phyloP scores from a whole-genome alignment of 1,140 invertebrate species.

The Lordiphosa clarofinis region DNA sequence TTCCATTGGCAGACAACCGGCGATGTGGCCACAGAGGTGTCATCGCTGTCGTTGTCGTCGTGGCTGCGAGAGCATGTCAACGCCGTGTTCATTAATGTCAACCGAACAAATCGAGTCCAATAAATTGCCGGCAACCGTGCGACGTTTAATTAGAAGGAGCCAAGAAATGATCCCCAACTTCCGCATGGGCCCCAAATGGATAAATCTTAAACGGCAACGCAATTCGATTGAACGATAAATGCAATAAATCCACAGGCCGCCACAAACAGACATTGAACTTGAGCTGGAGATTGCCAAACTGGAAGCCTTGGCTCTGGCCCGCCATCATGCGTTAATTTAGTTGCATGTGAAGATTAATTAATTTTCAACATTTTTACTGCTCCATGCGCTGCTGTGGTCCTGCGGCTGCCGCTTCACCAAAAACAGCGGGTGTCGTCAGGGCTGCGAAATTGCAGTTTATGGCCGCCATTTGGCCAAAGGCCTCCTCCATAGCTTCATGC shows the following conservation, averaged over 20 bases:
- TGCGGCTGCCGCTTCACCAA: constrained; percentile 6
- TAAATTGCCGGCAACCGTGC: constrained; percentile 54
- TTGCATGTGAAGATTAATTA: constrained; percentile 75
- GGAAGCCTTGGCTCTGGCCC: constrained; percentile 23
- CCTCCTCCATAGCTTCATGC: not conserved
- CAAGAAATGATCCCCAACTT: constrained; percentile 28
- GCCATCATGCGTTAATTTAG: constrained; percentile 77
- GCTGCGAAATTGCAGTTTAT: constrained; percentile 48
- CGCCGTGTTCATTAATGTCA: constrained; percentile 71
- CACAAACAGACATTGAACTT: constrained; percentile 23
- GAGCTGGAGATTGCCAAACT: constrained; percentile 4
- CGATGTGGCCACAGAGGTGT: constrained; percentile 54
- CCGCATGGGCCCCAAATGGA: constrained; percentile 53
- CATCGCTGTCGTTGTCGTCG: constrained; percentile 56
- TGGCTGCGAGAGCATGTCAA: constrained; percentile 58
- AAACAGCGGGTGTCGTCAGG: constrained; percentile 67
- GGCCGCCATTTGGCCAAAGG: constrained; percentile 26
- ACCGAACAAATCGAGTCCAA: constrained; percentile 56
- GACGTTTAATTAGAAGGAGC: constrained; percentile 60
- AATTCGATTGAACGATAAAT: constrained; percentile 70
- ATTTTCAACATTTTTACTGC: constrained; percentile 65
- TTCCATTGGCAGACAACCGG: constrained; percentile 54
- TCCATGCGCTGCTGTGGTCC: constrained; percentile 5
- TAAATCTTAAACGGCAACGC: constrained; percentile 64
- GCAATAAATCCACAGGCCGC: constrained; percentile 58